Evolutionary conservation across 2,113 vertebrate genomes (phyloP).

Genomic region (Gymnogyps californianus): DNA sequence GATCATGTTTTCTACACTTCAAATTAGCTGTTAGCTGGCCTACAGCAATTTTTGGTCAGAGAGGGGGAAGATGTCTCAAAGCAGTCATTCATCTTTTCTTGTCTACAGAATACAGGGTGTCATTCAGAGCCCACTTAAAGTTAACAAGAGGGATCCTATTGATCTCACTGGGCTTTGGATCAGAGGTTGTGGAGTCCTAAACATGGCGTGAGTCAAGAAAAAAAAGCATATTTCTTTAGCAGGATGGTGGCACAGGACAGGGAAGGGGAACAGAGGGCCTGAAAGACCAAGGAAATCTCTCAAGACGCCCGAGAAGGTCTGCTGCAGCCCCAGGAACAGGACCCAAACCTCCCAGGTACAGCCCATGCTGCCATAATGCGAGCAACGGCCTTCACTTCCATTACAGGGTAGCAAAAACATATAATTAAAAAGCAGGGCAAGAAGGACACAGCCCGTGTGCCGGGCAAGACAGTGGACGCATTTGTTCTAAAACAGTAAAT

Average conservation of each 20-base stretch:
- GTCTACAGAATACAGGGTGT: background rate
- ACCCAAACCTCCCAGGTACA: background rate
- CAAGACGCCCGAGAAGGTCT: background rate
- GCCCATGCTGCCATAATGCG: rapidly evolving
- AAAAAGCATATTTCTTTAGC: background rate
- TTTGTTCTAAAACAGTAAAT: background rate
- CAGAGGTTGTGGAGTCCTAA: background rate
- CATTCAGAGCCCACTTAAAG: background rate
- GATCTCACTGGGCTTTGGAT: background rate
- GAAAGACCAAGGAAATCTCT: background rate
- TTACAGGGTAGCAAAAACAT: background rate
- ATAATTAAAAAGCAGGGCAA: background rate
- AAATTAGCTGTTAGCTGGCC: background rate
- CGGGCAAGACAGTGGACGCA: background rate
- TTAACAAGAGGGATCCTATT: background rate
- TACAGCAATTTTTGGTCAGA: background rate
- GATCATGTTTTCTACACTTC: background rate
- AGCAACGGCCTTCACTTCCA: background rate
- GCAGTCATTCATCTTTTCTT: background rate
- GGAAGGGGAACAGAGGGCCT: background rate
- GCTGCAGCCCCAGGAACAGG: background rate
- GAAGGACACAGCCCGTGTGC: background rate
- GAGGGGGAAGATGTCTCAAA: background rate
- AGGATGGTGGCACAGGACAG: background rate
- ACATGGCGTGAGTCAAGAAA: background rate